These are phyloP conservation scores for Erpetoichthys calabaricus DNA, from an alignment of 2,797 vertebrate species.

Conservation along the genomic window DNA sequence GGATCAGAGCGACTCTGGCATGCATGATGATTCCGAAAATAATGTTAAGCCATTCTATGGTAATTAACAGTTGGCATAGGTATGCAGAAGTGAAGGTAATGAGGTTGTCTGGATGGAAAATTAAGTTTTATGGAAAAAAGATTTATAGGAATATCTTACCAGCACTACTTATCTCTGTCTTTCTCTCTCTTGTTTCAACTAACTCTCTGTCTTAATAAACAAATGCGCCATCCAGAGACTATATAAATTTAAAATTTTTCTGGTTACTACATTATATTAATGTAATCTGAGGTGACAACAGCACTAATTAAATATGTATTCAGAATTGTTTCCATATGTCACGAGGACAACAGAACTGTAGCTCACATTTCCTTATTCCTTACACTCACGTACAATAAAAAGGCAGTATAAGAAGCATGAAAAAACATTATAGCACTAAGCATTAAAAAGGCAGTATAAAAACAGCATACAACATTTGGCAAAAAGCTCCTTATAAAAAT, in stretches of 20 bases:
- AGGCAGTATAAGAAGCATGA: no score
- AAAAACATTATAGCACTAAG: no score
- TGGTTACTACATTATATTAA: not conserved
- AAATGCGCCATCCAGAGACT: no score
- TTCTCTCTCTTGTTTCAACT: not conserved
- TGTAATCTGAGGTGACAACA: slow-evolving; percentile 1
- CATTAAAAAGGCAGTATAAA: no score
- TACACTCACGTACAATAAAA: no score
- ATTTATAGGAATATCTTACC: slow-evolving; percentile 29
- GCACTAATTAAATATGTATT: slow-evolving; percentile 1
- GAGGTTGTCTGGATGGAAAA: slow-evolving; percentile 38
- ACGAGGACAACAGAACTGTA: no score
- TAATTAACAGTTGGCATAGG: slow-evolving; percentile 54
- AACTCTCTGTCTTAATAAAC: no score
- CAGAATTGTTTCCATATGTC: no score
- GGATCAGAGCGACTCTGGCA: slow-evolving; percentile 57
- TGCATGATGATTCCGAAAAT: slow-evolving; percentile 55
- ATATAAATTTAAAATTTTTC: no score
- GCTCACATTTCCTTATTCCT: no score
- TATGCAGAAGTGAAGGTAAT: slow-evolving; percentile 32
- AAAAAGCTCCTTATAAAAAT: no score
- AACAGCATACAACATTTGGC: no score
- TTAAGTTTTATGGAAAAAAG: slow-evolving; percentile 37
- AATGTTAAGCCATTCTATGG: slow-evolving; percentile 38
- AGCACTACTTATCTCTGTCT: not conserved